Base-by-base conservation (phyloP, 2,888 invertebrate genomes). In the Achlya flavicornis region DNA sequence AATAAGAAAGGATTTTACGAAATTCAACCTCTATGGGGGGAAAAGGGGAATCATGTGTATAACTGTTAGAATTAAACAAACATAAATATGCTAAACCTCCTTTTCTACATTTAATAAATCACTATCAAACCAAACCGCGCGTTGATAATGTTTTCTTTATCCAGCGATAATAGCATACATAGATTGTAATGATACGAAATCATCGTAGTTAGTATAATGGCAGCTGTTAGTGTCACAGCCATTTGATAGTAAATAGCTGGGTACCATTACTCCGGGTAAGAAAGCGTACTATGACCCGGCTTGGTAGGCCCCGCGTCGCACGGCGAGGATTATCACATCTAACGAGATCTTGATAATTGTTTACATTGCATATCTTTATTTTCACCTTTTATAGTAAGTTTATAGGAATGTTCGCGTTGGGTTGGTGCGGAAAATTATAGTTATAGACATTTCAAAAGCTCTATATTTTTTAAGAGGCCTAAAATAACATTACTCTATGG, bases 281-380 rank as follows among this genome's bases (percentile, higher is more conserved):
- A 62, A 62, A 62, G 62, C 62, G 62, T 62, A 26, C 32, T 14
- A 35, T 71, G 63, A 53, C 48, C 38, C 64, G 66, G 69, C 71
- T 71, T 71, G 71, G 66, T 61, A 70, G 66, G 73, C 68, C 66
- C 60, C 19, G 35, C 63, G 43, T n/a, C 26, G 26, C 16, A 11
- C 12, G 41, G 3, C 12, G 10, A 46, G 14, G 43, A 3, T 14
- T 46, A 35, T 35, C 11, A 46, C n/a, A 11, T 66, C 57, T 61
- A 14, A 12, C 33, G 57, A 63, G 61, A 62, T 53, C 19, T 8
- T 53, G 16, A 53, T 53, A 53, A 53, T 53, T 53, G 53, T 19
- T 53, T 19, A 19, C 53, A 53, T 53, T 53, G 53, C 10, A 53
- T 19, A 10, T n/a, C n/a, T n/a, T 46, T 53, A 19, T 53, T 53